Conservation (phyloP, 2,888 invertebrate species). For the Philonicus albiceps region DNA sequence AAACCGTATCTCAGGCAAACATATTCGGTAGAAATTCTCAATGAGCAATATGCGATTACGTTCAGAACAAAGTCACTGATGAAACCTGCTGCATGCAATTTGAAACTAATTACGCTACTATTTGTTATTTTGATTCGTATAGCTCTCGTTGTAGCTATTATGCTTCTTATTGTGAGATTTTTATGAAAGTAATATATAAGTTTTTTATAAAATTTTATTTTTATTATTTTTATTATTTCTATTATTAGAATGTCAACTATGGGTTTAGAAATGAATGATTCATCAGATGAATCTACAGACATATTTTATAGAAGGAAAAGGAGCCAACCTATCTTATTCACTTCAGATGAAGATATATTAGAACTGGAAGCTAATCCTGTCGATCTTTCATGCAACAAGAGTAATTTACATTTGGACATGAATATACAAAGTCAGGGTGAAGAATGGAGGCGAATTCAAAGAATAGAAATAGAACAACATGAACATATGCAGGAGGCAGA, state of each 20-base stretch:
- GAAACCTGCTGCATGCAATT: neutral
- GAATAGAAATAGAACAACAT: neutral
- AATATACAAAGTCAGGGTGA: neutral
- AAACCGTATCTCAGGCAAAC: neutral
- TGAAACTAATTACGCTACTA: neutral
- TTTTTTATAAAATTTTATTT: neutral
- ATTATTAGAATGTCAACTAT: too few relatives aligned
- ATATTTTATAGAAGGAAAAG: neutral
- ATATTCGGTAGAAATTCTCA: neutral
- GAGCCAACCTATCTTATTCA: neutral
- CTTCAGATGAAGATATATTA: constrained; percentile 6
- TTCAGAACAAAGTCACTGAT: neutral
- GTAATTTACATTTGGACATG: neutral
- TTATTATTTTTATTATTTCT: too few relatives aligned
- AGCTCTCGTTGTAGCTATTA: neutral
- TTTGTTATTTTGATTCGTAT: neutral
- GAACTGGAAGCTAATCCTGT: neutral
- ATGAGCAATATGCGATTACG: neutral
- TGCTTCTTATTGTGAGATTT: neutral
- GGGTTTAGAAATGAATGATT: too few relatives aligned
- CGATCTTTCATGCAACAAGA: neutral
- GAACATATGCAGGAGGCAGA: neutral
- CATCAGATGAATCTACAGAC: too few relatives aligned
- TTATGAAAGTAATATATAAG: neutral
- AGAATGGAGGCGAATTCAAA: neutral